Conservation (phyloP, 2,797 vertebrate species). For the Neoniphon sammara region DNA sequence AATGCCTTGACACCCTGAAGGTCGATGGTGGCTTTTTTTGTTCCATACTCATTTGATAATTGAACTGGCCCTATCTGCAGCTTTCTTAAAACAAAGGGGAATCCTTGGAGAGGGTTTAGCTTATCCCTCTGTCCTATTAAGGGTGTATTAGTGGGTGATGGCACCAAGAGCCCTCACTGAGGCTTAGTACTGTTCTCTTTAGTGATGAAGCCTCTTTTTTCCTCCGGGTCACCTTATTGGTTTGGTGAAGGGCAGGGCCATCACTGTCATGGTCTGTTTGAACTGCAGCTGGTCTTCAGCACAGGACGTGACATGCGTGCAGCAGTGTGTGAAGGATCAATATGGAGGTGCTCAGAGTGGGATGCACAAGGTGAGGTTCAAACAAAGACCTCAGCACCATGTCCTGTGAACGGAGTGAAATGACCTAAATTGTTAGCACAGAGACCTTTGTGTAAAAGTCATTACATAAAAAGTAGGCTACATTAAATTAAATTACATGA, state of each 20-base stretch:
- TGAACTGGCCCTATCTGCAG: background rate
- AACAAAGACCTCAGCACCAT: constrained; percentile 8
- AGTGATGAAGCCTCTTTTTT: constrained; percentile 28
- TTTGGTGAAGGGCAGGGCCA: constrained; percentile 63
- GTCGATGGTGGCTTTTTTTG: background rate
- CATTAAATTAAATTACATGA: background rate
- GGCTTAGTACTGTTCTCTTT: background rate
- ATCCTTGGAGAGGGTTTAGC: background rate
- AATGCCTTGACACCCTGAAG: no score
- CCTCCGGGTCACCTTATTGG: constrained; percentile 29
- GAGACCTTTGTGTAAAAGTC: background rate
- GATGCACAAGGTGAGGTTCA: background rate
- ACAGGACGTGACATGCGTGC: constrained; percentile 59
- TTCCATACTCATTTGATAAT: constrained; percentile 1
- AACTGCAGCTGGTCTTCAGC: constrained; percentile 41
- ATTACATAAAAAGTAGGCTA: no score
- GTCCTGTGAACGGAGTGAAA: background rate
- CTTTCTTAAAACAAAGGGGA: background rate
- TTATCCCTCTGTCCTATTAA: background rate
- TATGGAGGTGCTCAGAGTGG: constrained; percentile 21
- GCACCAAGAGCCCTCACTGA: background rate
- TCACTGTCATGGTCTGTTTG: background rate
- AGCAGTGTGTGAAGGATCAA: constrained; percentile 40
- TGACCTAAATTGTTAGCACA: no score
- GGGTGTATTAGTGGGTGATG: background rate